Percentiles rank a stretch among this genome's conserved stretches.
These are phyloP conservation scores for Agrotis ipsilon DNA, from an alignment of 2,888 invertebrate genomes.

Conservation along the genomic window DNA sequence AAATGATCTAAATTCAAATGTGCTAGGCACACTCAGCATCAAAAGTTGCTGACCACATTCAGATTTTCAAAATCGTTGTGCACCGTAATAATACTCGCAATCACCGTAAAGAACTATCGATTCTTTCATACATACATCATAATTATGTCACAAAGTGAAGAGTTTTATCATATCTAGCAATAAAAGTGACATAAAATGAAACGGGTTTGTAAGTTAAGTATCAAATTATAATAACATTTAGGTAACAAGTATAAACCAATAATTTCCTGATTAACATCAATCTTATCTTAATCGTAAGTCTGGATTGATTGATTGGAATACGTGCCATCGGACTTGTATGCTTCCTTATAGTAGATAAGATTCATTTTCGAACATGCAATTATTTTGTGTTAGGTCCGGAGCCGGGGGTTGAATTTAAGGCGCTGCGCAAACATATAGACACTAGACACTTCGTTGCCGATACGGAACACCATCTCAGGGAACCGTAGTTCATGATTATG, in stretches of 20 bases:
- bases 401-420: too few relatives aligned
- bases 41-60: too few relatives aligned
- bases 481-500: too few relatives aligned
- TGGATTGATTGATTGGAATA: slow-evolving; percentile 31
- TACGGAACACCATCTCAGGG: too few relatives aligned
- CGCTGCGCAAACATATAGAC: too few relatives aligned
- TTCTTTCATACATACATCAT: background rate
- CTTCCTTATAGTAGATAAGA: slow-evolving; percentile 1
- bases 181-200: slow-evolving; percentile 33
- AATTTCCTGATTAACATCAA: slow-evolving; percentile 39
- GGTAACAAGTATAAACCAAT: slow-evolving; percentile 20
- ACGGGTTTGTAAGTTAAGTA: slow-evolving; percentile 20
- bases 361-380: slow-evolving; percentile 12
- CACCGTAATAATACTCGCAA: too few relatives aligned
- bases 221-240: slow-evolving; percentile 19
- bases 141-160: slow-evolving; percentile 20
- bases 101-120: background rate
- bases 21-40: too few relatives aligned
- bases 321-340: slow-evolving; percentile 26
- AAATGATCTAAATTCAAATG: too few relatives aligned
- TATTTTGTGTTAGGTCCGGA: background rate
- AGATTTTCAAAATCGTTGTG: too few relatives aligned
- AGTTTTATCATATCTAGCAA: slow-evolving; percentile 7
- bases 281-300: slow-evolving; percentile 42
- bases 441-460: too few relatives aligned